These are phyloP conservation scores for Cheilosia soror DNA, from an alignment of 2,888 invertebrate genomes.

Conservation along the genomic window DNA sequence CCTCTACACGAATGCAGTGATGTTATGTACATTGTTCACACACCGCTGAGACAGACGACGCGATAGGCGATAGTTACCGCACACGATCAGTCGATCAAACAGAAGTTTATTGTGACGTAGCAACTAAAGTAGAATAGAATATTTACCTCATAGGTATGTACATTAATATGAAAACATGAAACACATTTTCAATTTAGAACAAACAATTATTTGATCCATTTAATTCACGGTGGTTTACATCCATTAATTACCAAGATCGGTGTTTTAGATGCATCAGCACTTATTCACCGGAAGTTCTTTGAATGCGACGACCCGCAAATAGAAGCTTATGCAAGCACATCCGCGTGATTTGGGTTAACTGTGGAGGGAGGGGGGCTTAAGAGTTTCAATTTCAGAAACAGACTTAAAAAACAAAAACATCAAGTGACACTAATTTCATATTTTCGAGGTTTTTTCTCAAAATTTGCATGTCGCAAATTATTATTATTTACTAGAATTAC, in stretches of 20 bases:
- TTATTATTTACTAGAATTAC: conserved; percentile 67
- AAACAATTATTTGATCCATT: conserved; percentile 45
- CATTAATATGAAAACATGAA: not conserved
- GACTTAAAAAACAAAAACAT: conserved; percentile 1
- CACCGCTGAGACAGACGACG: no score
- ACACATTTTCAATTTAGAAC: not conserved
- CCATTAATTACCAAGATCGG: conserved; percentile 58
- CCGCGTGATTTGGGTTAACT: conserved; percentile 4
- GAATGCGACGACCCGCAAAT: conserved; percentile 26
- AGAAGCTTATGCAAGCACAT: conserved; percentile 52
- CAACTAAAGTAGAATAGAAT: not conserved
- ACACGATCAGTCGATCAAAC: not conserved
- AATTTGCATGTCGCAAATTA: conserved; percentile 68
- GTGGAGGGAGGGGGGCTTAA: conserved; percentile 10
- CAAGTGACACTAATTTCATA: conserved; percentile 58
- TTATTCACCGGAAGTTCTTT: conserved; percentile 64
- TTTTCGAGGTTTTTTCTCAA: conserved; percentile 44
- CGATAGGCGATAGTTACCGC: conserved; percentile 17
- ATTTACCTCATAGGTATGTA: not conserved
- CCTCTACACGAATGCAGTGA: not conserved
- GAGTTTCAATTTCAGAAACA: conserved; percentile 34
- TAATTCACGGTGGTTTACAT: conserved; percentile 55
- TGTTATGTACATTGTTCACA: not conserved
- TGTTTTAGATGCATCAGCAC: conserved; percentile 65
- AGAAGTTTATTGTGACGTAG: conserved; percentile 33